Evolutionary conservation across 2,888 invertebrate species (phyloP).

Genomic region (Chloroclystis v-ata): DNA sequence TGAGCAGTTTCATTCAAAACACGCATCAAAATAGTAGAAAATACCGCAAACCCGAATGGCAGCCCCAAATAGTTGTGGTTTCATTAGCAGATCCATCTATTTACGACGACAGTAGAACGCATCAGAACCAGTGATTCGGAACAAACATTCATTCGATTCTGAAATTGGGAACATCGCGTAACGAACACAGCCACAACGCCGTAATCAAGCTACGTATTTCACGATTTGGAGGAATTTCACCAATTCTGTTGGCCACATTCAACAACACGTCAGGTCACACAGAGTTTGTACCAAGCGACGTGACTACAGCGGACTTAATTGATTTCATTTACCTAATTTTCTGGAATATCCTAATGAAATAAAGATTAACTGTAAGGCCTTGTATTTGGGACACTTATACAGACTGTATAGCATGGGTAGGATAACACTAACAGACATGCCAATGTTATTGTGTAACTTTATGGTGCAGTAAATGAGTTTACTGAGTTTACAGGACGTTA

Average conservation of each 20-base stretch:
- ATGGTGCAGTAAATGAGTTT: too few species aligned
- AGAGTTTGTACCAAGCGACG: conserved; percentile 2
- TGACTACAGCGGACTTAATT: too few species aligned
- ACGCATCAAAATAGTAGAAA: background rate
- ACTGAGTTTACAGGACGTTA: too few species aligned
- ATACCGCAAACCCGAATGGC: background rate
- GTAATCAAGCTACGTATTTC: conserved; percentile 27
- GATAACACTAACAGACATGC: too few species aligned
- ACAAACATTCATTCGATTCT: conserved; percentile 24
- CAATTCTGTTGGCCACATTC: conserved; percentile 7
- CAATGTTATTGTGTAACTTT: too few species aligned
- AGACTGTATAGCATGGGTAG: too few species aligned
- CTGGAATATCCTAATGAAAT: too few species aligned
- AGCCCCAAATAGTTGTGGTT: conserved; percentile 7
- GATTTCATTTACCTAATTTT: too few species aligned
- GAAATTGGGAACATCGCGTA: conserved; percentile 8
- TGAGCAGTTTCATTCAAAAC: too few species aligned
- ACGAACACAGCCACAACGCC: conserved; percentile 19
- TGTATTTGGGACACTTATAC: too few species aligned
- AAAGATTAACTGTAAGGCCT: too few species aligned
- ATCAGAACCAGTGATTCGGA: conserved; percentile 7
- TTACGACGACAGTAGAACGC: conserved; percentile 8
- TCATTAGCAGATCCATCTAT: conserved; percentile 6
- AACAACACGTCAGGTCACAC: conserved; percentile 6
- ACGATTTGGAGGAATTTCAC: conserved; percentile 6